A percentile compares a stretch with the other conserved stretches of the same genome.
Conservation (phyloP, 2,113 vertebrate genomes). For the Columba livia region DNA sequence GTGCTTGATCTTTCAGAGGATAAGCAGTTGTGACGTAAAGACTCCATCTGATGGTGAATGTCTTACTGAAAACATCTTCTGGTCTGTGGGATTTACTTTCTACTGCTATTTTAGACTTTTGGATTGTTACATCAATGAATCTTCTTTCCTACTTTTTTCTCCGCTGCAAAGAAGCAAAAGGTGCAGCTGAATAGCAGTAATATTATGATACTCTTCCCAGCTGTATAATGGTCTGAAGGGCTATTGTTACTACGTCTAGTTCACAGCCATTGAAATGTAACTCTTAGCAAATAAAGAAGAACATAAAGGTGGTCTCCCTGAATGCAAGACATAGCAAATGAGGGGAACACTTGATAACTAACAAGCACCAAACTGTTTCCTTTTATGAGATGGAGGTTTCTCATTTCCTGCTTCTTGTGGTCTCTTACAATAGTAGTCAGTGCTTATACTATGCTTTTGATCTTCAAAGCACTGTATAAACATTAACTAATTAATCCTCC, state of each 20-base stretch:
- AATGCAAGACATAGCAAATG: neutral
- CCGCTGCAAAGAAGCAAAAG: neutral
- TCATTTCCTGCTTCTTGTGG: constrained; percentile 10
- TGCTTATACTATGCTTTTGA: neutral
- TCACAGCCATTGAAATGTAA: neutral
- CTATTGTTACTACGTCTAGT: neutral
- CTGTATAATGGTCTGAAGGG: neutral
- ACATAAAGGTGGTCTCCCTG: neutral
- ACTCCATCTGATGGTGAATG: neutral
- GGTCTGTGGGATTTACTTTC: neutral
- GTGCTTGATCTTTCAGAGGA: neutral
- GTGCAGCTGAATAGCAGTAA: neutral
- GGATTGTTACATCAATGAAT: neutral
- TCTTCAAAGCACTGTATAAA: constrained; percentile 15
- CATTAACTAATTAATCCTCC: constrained; percentile 18
- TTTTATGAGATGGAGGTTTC: constrained; percentile 18
- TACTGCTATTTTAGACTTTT: neutral
- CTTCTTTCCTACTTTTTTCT: neutral
- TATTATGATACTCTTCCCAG: neutral
- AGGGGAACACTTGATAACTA: neutral
- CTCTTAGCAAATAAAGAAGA: neutral
- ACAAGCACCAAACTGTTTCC: neutral
- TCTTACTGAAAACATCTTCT: neutral
- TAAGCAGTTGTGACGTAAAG: neutral
- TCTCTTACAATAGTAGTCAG: neutral